Conservation (phyloP, 2,888 invertebrate genomes). For the Leptodirus hochenwartii region DNA sequence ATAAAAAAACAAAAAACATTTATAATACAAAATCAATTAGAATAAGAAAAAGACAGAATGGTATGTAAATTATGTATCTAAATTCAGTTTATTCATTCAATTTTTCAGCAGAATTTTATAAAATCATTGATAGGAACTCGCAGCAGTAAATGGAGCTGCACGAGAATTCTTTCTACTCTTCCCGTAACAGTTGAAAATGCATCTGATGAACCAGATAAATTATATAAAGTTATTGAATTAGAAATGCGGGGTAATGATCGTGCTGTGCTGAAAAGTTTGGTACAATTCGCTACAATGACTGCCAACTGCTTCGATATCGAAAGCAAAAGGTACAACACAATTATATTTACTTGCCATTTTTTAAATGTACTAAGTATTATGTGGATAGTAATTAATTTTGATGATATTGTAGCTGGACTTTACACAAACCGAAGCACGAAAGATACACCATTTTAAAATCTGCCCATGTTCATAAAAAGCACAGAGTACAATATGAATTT, state of each 20-base stretch:
- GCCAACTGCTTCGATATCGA: slow-evolving; percentile 67
- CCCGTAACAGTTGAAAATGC: slow-evolving; percentile 4
- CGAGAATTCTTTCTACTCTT: slow-evolving; percentile 1
- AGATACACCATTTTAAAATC: slow-evolving; percentile 70
- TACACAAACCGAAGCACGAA: slow-evolving; percentile 53
- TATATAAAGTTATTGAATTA: slow-evolving; percentile 66
- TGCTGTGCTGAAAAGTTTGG: slow-evolving; percentile 76
- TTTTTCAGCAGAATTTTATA: no score
- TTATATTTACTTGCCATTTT: slow-evolving; percentile 4
- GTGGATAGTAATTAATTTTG: slow-evolving; percentile 1
- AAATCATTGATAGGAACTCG: no score
- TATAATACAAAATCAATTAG: no score
- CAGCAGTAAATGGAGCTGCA: no score
- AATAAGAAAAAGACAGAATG: no score
- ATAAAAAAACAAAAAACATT: no score
- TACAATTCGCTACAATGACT: slow-evolving; percentile 63
- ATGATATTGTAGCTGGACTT: slow-evolving; percentile 47
- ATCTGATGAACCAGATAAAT: slow-evolving; percentile 42
- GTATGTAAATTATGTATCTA: no score
- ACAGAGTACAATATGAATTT: slow-evolving; percentile 88
- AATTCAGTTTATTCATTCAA: no score
- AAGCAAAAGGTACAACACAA: slow-evolving; percentile 41
- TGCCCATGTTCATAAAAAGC: slow-evolving; percentile 82
- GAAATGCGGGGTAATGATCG: slow-evolving; percentile 79
- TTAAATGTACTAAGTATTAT: slow-evolving; percentile 1